These are phyloP conservation scores for Petrophora chlorosata DNA, from an alignment of 2,888 invertebrate genomes.

Conservation along the genomic window DNA sequence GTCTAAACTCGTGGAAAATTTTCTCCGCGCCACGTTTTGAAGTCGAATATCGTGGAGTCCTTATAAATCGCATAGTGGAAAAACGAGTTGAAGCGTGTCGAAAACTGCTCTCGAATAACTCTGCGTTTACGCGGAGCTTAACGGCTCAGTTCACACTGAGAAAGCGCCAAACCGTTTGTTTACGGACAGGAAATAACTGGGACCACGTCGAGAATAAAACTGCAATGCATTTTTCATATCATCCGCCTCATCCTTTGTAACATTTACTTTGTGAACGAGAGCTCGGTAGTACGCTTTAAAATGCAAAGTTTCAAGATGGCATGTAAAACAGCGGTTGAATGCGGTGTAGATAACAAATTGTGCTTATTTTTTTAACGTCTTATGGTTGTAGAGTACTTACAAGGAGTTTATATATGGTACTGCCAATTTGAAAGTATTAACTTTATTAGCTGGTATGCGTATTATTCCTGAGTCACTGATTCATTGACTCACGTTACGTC, in stretches of 20 bases:
- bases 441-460: no score
- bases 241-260: slow-evolving; percentile 37
- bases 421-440: no score
- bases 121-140: slow-evolving; percentile 28
- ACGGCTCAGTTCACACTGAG: slow-evolving; percentile 35
- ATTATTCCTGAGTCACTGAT: no score
- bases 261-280: slow-evolving; percentile 31
- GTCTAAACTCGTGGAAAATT: slow-evolving; percentile 1
- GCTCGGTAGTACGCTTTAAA: slow-evolving; percentile 30
- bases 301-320: slow-evolving; percentile 34
- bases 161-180: slow-evolving; percentile 39
- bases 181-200: slow-evolving; percentile 43
- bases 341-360: slow-evolving; percentile 1
- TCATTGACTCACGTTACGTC: no score
- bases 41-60: slow-evolving; percentile 7
- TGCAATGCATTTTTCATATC: slow-evolving; percentile 45
- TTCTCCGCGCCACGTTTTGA: slow-evolving; percentile 1
- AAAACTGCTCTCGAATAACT: slow-evolving; percentile 33
- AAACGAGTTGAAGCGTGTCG: slow-evolving; percentile 37
- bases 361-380: background rate
- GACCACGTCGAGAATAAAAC: slow-evolving; percentile 30
- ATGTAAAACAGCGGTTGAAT: slow-evolving; percentile 18
- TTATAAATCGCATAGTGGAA: slow-evolving; percentile 34
- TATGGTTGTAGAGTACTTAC: no score
- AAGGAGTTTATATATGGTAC: no score